These are phyloP conservation scores for Procambarus virginalis DNA, from an alignment of 1,140 invertebrate genomes.

Conservation along the genomic window DNA sequence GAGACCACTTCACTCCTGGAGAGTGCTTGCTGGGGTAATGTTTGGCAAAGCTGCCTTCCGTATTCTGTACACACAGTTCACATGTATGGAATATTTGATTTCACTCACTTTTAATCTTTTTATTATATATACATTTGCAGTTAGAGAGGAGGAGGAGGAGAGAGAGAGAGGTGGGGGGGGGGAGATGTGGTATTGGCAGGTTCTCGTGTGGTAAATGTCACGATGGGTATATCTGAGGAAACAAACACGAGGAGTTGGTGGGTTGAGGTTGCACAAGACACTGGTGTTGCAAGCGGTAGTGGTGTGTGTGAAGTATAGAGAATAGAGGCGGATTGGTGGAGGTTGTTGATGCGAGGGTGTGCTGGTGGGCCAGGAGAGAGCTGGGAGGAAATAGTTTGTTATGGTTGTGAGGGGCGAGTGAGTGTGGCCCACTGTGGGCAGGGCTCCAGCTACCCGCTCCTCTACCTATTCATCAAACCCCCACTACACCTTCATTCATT, in stretches of 20 bases:
- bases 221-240: neutral
- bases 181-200: neutral
- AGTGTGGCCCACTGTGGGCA: neutral
- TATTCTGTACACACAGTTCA: too few species aligned
- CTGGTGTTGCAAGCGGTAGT: neutral
- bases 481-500: too few species aligned
- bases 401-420: constrained; percentile 13
- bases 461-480: too few species aligned
- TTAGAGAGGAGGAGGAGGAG: too few species aligned
- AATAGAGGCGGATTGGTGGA: neutral
- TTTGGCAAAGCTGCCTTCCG: too few species aligned
- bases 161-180: neutral
- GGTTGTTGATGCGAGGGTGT: neutral
- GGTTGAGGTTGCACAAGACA: neutral
- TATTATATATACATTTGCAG: too few species aligned
- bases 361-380: constrained; percentile 17
- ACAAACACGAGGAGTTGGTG: neutral
- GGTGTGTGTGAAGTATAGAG: neutral
- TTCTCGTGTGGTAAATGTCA: neutral
- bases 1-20: too few species aligned
- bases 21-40: too few species aligned
- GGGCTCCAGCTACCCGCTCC: too few species aligned
- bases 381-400: constrained; percentile 50
- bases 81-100: too few species aligned
- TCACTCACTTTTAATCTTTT: too few species aligned